Evolutionary conservation across 2,888 invertebrate species (phyloP).

Genomic region (Drosophila nr. fundita): DNA sequence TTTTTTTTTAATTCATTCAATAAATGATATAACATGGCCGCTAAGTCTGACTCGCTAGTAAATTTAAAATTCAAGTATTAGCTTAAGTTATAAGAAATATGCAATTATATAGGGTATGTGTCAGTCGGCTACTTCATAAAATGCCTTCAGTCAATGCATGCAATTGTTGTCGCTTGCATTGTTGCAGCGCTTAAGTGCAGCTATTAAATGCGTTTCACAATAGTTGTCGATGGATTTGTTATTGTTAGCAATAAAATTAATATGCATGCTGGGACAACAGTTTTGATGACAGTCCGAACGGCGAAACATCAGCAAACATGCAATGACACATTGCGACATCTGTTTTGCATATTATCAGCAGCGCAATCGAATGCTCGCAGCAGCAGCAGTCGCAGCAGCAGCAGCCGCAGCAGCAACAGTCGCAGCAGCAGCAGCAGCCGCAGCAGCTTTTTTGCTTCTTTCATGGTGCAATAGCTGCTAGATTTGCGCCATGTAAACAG

Average conservation of each 20-base stretch:
- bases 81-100: neutral
- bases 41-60: neutral
- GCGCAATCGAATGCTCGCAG: slow-evolving; percentile 40
- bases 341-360: slow-evolving; percentile 68
- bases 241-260: slow-evolving; percentile 79
- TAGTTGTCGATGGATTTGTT: slow-evolving; percentile 77
- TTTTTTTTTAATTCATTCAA: neutral
- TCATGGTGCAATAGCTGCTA: slow-evolving; percentile 46
- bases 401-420: slow-evolving; percentile 1
- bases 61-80: neutral
- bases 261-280: slow-evolving; percentile 71
- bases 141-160: neutral
- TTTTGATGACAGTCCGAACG: slow-evolving; percentile 63
- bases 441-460: slow-evolving; percentile 48
- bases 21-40: neutral
- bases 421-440: slow-evolving; percentile 9
- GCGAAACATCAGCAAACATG: slow-evolving; percentile 40
- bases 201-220: slow-evolving; percentile 74
- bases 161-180: slow-evolving; percentile 42
- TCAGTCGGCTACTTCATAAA: slow-evolving; percentile 6
- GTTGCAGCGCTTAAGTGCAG: slow-evolving; percentile 57
- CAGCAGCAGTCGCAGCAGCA: neutral
- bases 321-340: slow-evolving; percentile 50
- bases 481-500: slow-evolving; percentile 49
- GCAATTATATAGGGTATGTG: neutral